Evolutionary conservation across 2,888 invertebrate species (phyloP), one percentile per base, ranked within the genome.

Genomic region (Diaperis boleti): DNA sequence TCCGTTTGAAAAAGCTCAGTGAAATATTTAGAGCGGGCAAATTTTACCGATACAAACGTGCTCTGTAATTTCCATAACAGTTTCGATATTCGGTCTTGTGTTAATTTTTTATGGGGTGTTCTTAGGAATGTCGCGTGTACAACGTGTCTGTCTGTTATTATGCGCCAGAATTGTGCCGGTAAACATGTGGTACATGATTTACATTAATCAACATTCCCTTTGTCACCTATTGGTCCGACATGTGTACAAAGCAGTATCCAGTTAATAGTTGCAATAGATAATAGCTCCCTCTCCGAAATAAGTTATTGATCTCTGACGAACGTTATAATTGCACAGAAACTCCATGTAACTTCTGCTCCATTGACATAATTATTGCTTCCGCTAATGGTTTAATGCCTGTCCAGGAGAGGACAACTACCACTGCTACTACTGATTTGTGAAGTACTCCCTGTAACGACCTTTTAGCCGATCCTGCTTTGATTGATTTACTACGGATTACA

Each of bases 231-330:
- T 1, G 39, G 13, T 2, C 18, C 15, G 15, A 39, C 39, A 39
- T 39, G 18, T 18, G 18, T 3, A 39, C 17, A 18, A 39, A 26
- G 44, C 44, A 26, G 22, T 29, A 31, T 22, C 47, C 47, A 44
- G 20, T 44, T 44, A 47, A 10, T 14, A 47, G 47, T 31, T 47
- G 29, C 31, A 15, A 47, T 31, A 47, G 31, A 47, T 47, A 31
- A 47, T 47, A 31, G 33, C 18, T 18, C 7, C 3, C 13, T n/a
- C 14, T 26, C 29, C 29, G 31, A 47, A 45, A 31, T 47, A 47
- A 47, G 31, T 47, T 47, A 47, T 47, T 31, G 47, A 47, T 47
- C 26, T 47, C 22, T 26, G 8, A 15, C 29, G 22, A 31, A 47
- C 26, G 47, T 47, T 15, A 47, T 44, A 22, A 44, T 44, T 44